Percentiles rank a stretch among this genome's conserved stretches.
Conservation (phyloP, 1,140 invertebrate genomes). For the Anoplolepis gracilipes region DNA sequence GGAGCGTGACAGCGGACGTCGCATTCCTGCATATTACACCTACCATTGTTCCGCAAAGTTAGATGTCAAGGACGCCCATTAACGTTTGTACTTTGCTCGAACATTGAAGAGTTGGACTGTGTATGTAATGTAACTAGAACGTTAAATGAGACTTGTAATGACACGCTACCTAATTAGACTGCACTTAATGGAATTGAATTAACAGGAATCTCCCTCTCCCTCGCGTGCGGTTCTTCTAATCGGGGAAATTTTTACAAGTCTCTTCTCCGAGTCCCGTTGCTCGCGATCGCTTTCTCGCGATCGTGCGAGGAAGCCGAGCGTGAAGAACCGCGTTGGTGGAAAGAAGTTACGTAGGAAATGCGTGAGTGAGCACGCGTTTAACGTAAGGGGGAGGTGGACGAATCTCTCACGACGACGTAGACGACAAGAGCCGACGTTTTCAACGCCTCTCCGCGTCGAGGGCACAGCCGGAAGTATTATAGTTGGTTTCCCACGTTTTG, state of each 20-base stretch:
- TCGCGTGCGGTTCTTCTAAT: not conserved
- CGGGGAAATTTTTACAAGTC: not conserved
- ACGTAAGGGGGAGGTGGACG: not conserved
- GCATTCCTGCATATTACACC: constrained; percentile 43
- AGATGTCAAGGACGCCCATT: constrained; percentile 10
- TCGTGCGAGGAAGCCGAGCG: constrained; percentile 18
- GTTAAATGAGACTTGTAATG: not conserved
- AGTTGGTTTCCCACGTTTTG: constrained; percentile 9
- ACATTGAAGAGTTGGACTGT: too few relatives aligned
- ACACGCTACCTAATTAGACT: not conserved
- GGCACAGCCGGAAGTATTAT: constrained; percentile 23
- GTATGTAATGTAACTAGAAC: not conserved
- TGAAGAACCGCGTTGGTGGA: not conserved
- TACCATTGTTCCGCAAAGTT: constrained; percentile 24
- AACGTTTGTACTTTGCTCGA: not conserved
- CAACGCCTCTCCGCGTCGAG: not conserved
- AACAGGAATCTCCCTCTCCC: not conserved
- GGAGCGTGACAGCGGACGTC: constrained; percentile 26
- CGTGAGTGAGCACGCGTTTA: constrained; percentile 10
- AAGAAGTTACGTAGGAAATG: not conserved
- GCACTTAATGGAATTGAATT: not conserved
- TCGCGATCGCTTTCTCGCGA: constrained; percentile 40
- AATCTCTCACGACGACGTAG: constrained; percentile 13
- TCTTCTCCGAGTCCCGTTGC: constrained; percentile 3
- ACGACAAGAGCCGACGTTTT: not conserved